Conservation (phyloP, 2,113 vertebrate species). For the Hippocampus zosterae region DNA sequence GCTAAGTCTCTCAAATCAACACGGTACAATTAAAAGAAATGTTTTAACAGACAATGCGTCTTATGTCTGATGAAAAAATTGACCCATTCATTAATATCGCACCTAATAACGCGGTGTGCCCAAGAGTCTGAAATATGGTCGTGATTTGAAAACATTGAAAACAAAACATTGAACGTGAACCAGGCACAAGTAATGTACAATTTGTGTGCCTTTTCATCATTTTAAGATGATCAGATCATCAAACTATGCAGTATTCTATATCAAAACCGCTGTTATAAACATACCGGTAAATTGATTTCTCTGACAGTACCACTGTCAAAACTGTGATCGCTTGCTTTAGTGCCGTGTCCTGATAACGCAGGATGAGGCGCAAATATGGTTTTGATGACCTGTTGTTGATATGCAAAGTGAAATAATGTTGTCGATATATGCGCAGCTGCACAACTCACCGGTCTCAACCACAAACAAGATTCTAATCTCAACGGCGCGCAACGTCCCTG, state of each 20-base stretch:
- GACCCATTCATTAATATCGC: no score
- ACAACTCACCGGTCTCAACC: conserved; percentile 47
- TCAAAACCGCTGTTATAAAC: not conserved
- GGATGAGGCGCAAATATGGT: conserved; percentile 10
- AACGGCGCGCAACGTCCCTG: conserved; percentile 33
- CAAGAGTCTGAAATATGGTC: no score
- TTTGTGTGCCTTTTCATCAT: no score
- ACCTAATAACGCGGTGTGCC: no score
- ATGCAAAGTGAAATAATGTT: conserved; percentile 43
- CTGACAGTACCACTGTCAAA: not conserved
- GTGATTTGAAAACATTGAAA: no score
- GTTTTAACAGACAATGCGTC: no score
- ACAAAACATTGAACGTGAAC: not conserved
- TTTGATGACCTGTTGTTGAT: conserved; percentile 38
- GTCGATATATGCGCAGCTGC: conserved; percentile 25
- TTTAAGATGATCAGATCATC: no score
- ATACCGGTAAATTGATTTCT: not conserved
- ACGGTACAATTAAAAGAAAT: no score
- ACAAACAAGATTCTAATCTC: conserved; percentile 68
- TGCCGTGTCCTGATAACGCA: not conserved
- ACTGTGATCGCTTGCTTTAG: not conserved
- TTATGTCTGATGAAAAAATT: no score
- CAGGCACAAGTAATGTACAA: no score
- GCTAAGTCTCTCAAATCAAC: no score
- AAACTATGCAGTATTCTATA: no score